Evolutionary conservation across 2,888 invertebrate genomes (phyloP).

Genomic region (Alcis repandata): DNA sequence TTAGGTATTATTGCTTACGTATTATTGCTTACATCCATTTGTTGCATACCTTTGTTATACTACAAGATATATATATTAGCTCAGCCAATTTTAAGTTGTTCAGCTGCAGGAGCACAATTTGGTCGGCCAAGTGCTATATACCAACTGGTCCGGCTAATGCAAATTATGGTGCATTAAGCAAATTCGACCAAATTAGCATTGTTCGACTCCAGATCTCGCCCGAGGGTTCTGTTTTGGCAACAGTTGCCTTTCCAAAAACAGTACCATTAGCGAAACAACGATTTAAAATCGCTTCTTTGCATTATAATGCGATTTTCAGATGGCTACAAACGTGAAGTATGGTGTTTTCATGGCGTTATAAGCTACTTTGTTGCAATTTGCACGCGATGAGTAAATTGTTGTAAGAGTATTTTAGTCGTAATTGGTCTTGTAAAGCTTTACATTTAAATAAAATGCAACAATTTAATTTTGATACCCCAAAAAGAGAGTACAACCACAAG

Average conservation of each 20-base stretch:
- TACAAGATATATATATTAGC: background rate
- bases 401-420: background rate
- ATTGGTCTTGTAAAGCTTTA: too few relatives aligned
- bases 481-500: too few relatives aligned
- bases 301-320: conserved; percentile 22
- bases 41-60: background rate
- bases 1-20: too few relatives aligned
- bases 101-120: conserved; percentile 16
- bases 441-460: too few relatives aligned
- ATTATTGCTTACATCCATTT: background rate
- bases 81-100: background rate
- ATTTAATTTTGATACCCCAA: too few relatives aligned
- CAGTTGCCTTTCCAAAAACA: conserved; percentile 43
- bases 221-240: conserved; percentile 51
- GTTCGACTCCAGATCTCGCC: conserved; percentile 60
- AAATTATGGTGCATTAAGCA: conserved; percentile 74
- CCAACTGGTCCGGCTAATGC: conserved; percentile 54
- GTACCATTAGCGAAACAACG: conserved; percentile 30
- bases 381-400: background rate
- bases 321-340: conserved; percentile 12
- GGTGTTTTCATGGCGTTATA: conserved; percentile 5
- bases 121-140: conserved; percentile 51
- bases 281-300: conserved; percentile 30
- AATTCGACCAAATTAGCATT: conserved; percentile 73
- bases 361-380: conserved; percentile 8